Evolutionary conservation across 1,140 invertebrate genomes (phyloP), one percentile per base, ranked within the genome.

Genomic region (Drosophila nigromelanica): DNA sequence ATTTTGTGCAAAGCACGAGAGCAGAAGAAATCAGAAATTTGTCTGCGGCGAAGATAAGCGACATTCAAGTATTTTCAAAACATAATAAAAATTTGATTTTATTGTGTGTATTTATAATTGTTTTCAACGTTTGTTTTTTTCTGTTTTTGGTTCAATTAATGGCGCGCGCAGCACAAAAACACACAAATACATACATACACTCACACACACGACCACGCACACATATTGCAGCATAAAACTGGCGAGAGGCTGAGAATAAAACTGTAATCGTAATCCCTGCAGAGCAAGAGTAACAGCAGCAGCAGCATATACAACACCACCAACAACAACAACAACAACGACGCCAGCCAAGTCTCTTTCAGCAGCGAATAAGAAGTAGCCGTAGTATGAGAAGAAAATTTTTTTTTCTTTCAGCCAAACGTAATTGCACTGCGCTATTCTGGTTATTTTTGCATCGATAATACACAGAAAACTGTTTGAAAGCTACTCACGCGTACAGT

Each of bases 11-110:
- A 47, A 56, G 21, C 52, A 42, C 27, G 35, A 67, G 35, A 67
- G 47, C 52, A 56, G 37, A 33, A 63, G 50, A 69, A 51, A 76
- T 56, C 58, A 73, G 63, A 72, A 71, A 62, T 81, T 72, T 73
- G 30, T 45, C 51, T 47, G 45, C 24, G 11, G 33, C 21, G 27
- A 24, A 62, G 55, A 14, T 64, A 48, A 35, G 62, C 50, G 66
- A 69, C 56, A 70, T 86, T 87, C 79, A 83, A 87, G 83, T 89
- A 89, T 79, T 87, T 87, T 87, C 83, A 78, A 87, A 87, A 87
- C 83, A 87, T 79, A 79, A 87, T 87, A 87, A 87, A 89, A 64
- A 74, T 80, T 67, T 79, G 58, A 69, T 74, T 87, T 89, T 87
- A 87, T 86, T 89, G 80, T 72, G 85, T 71, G 72, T 89, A 89